Evolutionary conservation across 2,888 invertebrate genomes (phyloP).

Genomic region (Mythimna pallens): DNA sequence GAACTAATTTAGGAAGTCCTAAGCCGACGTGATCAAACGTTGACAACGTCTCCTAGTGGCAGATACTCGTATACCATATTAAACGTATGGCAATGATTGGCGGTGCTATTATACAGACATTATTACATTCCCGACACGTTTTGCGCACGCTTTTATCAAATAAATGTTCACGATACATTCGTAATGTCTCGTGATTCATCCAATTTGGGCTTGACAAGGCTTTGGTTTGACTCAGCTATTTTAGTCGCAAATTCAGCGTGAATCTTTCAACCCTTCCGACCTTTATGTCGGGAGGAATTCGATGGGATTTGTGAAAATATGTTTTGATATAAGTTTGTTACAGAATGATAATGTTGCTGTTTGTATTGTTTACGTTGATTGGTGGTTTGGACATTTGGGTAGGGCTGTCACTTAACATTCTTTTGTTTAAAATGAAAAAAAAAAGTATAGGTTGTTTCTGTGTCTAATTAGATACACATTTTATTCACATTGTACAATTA

Average conservation of each 20-base stretch:
- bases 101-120: slow-evolving; percentile 75
- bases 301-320: slow-evolving; percentile 57
- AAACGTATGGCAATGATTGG: slow-evolving; percentile 82
- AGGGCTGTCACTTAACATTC: neutral
- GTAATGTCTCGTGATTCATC: slow-evolving; percentile 81
- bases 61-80: slow-evolving; percentile 56
- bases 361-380: slow-evolving; percentile 30
- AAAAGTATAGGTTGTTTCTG: neutral
- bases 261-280: slow-evolving; percentile 65
- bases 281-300: slow-evolving; percentile 53
- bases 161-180: slow-evolving; percentile 82
- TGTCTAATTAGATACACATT: neutral
- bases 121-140: slow-evolving; percentile 88
- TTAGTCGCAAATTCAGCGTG: slow-evolving; percentile 69
- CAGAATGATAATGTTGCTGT: slow-evolving; percentile 33
- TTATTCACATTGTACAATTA: neutral
- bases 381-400: slow-evolving; percentile 14
- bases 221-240: slow-evolving; percentile 76
- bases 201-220: slow-evolving; percentile 82
- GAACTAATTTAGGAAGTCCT: slow-evolving; percentile 64
- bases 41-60: slow-evolving; percentile 50
- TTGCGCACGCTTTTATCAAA: slow-evolving; percentile 83
- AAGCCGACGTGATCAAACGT: slow-evolving; percentile 60
- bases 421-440: neutral
- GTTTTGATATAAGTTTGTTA: slow-evolving; percentile 54